A percentile compares a stretch with the other conserved stretches of the same genome.
These are phyloP conservation scores for Cremastobaeus sp. DNA, from an alignment of 2,888 invertebrate species.

Conservation along the genomic window DNA sequence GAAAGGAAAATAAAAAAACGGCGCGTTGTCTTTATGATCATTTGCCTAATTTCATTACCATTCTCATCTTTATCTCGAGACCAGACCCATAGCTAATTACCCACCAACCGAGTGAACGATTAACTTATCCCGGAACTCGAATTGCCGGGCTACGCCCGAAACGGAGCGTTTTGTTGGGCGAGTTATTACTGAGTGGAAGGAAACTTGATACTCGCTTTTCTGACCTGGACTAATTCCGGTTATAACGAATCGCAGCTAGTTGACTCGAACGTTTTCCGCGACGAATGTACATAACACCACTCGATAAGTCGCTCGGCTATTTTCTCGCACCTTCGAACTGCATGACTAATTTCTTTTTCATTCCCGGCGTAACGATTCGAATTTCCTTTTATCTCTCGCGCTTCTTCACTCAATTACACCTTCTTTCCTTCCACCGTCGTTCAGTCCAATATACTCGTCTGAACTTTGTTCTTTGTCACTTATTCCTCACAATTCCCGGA, in stretches of 20 bases:
- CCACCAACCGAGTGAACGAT: slow-evolving; percentile 45
- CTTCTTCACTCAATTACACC: slow-evolving; percentile 46
- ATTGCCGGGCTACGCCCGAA: slow-evolving; percentile 15
- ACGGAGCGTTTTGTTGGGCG: slow-evolving; percentile 7
- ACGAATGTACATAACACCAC: too few relatives aligned
- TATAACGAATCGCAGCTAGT: too few relatives aligned
- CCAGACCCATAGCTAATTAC: slow-evolving; percentile 36
- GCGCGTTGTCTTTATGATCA: slow-evolving; percentile 52
- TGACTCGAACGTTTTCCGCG: too few relatives aligned
- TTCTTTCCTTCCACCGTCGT: slow-evolving; percentile 35
- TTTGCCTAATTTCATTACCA: slow-evolving; percentile 62
- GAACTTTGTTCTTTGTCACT: slow-evolving; percentile 52
- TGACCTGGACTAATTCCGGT: too few relatives aligned
- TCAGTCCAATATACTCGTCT: slow-evolving; percentile 44
- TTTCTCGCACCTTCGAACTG: slow-evolving; percentile 2
- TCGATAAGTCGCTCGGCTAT: too few relatives aligned
- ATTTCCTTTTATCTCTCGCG: slow-evolving; percentile 44
- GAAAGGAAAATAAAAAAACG: slow-evolving; percentile 26
- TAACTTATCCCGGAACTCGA: slow-evolving; percentile 35
- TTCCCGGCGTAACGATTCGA: slow-evolving; percentile 26
- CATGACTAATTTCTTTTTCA: slow-evolving; percentile 40
- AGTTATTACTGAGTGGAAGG: slow-evolving; percentile 17
- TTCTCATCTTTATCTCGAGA: slow-evolving; percentile 60
- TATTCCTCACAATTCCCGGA: slow-evolving; percentile 39
- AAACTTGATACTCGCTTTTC: too few relatives aligned